phyloP scores from a whole-genome alignment of 2,888 invertebrate species.

The Ennomos erosarius region DNA sequence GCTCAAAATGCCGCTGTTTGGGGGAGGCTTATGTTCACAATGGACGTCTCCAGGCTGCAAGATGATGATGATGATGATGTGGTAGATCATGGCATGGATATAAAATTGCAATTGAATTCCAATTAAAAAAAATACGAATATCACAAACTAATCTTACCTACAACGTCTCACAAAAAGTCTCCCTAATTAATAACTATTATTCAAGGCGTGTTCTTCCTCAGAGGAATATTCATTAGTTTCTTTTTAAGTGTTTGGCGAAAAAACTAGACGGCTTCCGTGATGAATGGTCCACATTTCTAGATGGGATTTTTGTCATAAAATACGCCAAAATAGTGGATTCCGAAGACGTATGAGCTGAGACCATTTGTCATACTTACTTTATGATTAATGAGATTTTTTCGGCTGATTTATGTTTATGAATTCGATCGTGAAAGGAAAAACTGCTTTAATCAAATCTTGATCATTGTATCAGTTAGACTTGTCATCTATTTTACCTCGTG shows the following conservation, averaged over 20 bases:
- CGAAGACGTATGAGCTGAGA: slow-evolving; percentile 4
- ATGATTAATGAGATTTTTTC: slow-evolving; percentile 14
- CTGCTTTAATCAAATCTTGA: not conserved
- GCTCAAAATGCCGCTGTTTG: too few species aligned
- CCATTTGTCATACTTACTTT: slow-evolving; percentile 23
- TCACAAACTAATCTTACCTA: too few species aligned
- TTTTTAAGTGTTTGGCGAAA: slow-evolving; percentile 8
- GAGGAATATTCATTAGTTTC: slow-evolving; percentile 7
- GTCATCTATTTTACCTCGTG: too few species aligned
- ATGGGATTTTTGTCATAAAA: slow-evolving; percentile 16
- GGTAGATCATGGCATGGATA: too few species aligned
- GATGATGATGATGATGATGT: too few species aligned
- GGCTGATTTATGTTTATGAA: not conserved
- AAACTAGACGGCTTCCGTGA: slow-evolving; percentile 15
- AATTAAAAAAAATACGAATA: too few species aligned
- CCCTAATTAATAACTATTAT: slow-evolving; percentile 6
- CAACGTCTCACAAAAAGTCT: too few species aligned
- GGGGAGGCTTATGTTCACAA: too few species aligned
- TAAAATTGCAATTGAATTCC: too few species aligned
- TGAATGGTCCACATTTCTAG: slow-evolving; percentile 19
- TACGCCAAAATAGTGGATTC: slow-evolving; percentile 15
- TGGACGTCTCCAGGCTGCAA: too few species aligned
- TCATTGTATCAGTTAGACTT: too few species aligned
- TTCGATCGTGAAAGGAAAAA: too few species aligned
- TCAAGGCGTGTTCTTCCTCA: not conserved